Evolutionary conservation across 2,888 invertebrate genomes (phyloP).

Genomic region (Rhodophaea formosa): DNA sequence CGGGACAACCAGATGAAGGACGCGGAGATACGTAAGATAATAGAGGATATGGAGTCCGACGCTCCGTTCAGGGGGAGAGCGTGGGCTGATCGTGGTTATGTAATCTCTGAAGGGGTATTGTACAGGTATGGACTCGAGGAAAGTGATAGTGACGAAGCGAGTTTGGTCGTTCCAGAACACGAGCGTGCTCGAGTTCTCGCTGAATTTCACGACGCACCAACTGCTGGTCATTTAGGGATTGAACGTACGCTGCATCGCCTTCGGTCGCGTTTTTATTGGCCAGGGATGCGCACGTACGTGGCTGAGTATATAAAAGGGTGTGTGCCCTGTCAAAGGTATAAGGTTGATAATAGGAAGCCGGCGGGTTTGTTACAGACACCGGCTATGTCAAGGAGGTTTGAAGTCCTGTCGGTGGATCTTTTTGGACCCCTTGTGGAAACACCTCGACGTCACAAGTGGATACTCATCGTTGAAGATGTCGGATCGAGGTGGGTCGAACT

Average conservation of each 20-base stretch:
- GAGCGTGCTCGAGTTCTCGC: constrained; percentile 20
- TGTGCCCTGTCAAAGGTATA: constrained; percentile 1
- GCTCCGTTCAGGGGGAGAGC: constrained; percentile 14
- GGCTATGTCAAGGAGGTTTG: not conserved
- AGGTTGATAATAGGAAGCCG: not conserved
- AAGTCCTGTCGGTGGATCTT: not conserved
- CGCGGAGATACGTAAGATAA: constrained; percentile 22
- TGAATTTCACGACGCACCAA: constrained; percentile 28
- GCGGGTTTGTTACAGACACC: not conserved
- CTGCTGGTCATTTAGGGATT: constrained; percentile 32
- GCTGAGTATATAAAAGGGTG: not conserved
- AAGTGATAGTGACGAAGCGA: constrained; percentile 17
- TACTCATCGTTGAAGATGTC: not conserved
- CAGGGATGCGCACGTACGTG: not conserved
- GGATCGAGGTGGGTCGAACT: constrained; percentile 1
- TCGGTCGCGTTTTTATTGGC: not conserved
- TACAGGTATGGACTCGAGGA: constrained; percentile 18
- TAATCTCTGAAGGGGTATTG: constrained; percentile 21
- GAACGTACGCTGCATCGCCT: constrained; percentile 15
- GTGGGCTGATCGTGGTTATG: constrained; percentile 23
- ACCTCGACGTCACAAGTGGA: not conserved
- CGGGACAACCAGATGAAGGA: constrained; percentile 18
- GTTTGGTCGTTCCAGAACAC: no score
- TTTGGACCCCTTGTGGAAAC: no score
- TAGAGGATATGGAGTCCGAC: constrained; percentile 25